Base-by-base conservation (phyloP, 2,797 vertebrate genomes). In the Tokudaia muenninki region DNA sequence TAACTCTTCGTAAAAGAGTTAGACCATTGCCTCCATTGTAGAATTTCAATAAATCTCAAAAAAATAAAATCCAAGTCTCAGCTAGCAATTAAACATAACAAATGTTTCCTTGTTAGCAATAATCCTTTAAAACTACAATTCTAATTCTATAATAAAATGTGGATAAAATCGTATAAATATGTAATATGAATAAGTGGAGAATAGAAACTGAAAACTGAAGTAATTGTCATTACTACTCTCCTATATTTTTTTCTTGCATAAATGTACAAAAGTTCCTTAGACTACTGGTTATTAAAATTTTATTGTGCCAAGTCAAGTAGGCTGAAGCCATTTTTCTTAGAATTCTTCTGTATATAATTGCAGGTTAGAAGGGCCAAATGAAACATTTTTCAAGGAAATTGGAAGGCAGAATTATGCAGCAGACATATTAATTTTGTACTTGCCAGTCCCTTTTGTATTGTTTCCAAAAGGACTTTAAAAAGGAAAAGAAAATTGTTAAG, bases 351-450 rank as follows among this genome's bases (percentile, higher is more conserved):
- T 44, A 63, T 17, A 17, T 87, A 92, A 92, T 74, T 95, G 34
- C 34, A 86, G 50, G 22, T 63, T 78, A 74, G 34, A 22, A 96
- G 77, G 61, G 24, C 52, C 47, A 96, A 91, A 74, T 92, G 22
- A 97, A 87, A 55, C 21, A 87, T 44, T 74, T 72, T 63, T 12
- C 12, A 94, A 90, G 44, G 86, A 72, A 90, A 72, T 26, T 86
- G 13, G 59, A 95, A 90, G 41, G 37, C 47, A 90, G 47, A n/a
- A 59, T 63, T 82, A 52, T n/a, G 24, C n/a, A 93, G 31, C 13
- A 86, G 78, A 91, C 47, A 74, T 44, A 70, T 83, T 87, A 88
- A 78, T 95, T 96, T 94, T 90, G 22, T 6, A 72, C 11, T 67
- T 59, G 12, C 17, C 74, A 87, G 6, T 31, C 4, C 29, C 44